Base-by-base conservation (phyloP, 1,140 invertebrate species). In the Meloidogyne exigua region DNA sequence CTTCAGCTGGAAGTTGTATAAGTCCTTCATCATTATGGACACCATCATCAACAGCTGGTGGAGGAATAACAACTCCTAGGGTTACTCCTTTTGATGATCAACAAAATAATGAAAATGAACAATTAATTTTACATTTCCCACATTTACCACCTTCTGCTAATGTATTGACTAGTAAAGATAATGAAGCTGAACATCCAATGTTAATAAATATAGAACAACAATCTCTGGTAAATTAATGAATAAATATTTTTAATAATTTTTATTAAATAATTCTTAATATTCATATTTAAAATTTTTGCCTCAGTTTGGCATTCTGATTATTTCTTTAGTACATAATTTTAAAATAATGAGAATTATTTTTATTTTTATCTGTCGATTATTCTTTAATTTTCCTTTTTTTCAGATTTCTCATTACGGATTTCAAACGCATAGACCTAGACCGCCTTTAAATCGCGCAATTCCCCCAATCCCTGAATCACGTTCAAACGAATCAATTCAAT, bases 391-490 rank as follows among this genome's bases (percentile, higher is more conserved):
- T 15, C 3, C 18, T 49, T 18, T 7, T 67, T 65, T 57, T 75
- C 26, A 25, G 57, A 49, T 79, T 25, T 70, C n/a, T 26, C 79
- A 63, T 62, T 39, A 49, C 80, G 57, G 72, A 36, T 73, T 73
- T 65, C 72, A 73, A 73, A 64, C 72, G n/a, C 72, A 73, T 65
- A 49, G 77, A 64, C 81, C 44, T 26, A 72, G 81, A 57, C 81
- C 81, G 11, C 81, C 81, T 5, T 69, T 82, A 15, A 82, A 82
- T 57, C 26, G 81, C 21, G 81, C 81, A n/a, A 82, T 82, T 62
- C 81, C 81, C 18, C 82, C 81, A 13, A 82, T 82, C 49, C 81
- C 81, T n/a, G 81, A 82, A 72, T 84, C 82, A 25, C 70, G 72
- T 68, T 81, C 78, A 28, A 81, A 82, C 68, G 81, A 82, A 66